These are phyloP conservation scores for Bibio marci DNA, from an alignment of 2,888 invertebrate genomes.

Conservation along the genomic window DNA sequence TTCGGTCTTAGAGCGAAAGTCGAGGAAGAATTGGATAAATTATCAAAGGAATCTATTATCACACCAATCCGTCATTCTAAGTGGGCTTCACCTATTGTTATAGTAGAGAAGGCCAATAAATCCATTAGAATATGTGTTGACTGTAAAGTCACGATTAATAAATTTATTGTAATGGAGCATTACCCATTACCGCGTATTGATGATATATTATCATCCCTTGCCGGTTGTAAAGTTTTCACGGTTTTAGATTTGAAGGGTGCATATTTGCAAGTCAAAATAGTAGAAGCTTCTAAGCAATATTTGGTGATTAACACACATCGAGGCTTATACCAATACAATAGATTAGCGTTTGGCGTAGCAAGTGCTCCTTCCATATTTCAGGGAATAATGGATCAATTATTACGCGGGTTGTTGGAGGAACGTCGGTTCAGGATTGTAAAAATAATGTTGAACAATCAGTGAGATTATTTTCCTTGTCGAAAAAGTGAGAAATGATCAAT, in stretches of 20 bases:
- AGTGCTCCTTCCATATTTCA: slow-evolving; percentile 12
- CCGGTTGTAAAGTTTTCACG: slow-evolving; percentile 11
- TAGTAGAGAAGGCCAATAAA: slow-evolving; percentile 16
- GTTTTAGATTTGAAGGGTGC: slow-evolving; percentile 13
- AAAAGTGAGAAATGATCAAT: too few species aligned
- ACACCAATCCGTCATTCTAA: slow-evolving; percentile 11
- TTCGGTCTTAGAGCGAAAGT: slow-evolving; percentile 12
- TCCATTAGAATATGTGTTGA: slow-evolving; percentile 18
- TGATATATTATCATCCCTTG: slow-evolving; percentile 15
- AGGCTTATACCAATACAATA: slow-evolving; percentile 11
- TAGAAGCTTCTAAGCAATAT: slow-evolving; percentile 11
- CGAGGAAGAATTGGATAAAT: slow-evolving; percentile 11
- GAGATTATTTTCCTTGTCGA: too few species aligned
- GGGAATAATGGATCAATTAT: slow-evolving; percentile 5
- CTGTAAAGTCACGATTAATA: slow-evolving; percentile 15
- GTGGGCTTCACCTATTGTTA: slow-evolving; percentile 17
- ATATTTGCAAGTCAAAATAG: slow-evolving; percentile 13
- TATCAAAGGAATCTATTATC: slow-evolving; percentile 11
- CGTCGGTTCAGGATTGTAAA: background rate
- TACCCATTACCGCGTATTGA: slow-evolving; percentile 17
- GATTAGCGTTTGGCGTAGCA: slow-evolving; percentile 10
- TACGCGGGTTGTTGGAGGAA: slow-evolving; percentile 3
- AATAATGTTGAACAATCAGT: background rate
- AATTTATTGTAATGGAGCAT: slow-evolving; percentile 12
- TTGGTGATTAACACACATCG: slow-evolving; percentile 12